Conservation (phyloP, 2,888 invertebrate genomes). For the Notodonta dromedarius region DNA sequence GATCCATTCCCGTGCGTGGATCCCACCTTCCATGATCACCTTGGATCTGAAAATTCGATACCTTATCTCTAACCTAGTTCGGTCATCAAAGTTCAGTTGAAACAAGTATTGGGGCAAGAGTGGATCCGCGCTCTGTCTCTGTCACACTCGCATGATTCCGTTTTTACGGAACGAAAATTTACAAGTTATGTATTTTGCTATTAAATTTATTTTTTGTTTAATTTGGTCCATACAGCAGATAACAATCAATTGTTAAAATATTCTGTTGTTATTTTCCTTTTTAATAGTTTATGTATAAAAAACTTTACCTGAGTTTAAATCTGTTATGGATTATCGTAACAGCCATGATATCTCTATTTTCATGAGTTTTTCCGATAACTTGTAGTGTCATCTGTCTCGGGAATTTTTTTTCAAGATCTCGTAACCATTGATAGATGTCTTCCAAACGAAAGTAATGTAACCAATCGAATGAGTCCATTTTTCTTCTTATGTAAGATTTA, state of each 20-base stretch:
- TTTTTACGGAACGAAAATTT: no score
- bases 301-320: constrained; percentile 23
- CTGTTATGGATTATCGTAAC: constrained; percentile 39
- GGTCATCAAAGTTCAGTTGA: no score
- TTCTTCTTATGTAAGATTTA: constrained; percentile 58
- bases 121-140: neutral
- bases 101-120: neutral
- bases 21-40: constrained; percentile 85
- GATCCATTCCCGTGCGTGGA: constrained; percentile 91
- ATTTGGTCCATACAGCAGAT: no score
- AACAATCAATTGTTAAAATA: no score
- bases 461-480: constrained; percentile 76
- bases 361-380: constrained; percentile 65
- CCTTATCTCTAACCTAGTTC: neutral
- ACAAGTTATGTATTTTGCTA: no score
- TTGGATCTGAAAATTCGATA: constrained; percentile 58
- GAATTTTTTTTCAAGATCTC: constrained; percentile 66
- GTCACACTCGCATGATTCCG: no score
- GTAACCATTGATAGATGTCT: constrained; percentile 85
- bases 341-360: constrained; percentile 65
- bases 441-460: constrained; percentile 81
- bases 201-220: no score
- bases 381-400: constrained; percentile 65
- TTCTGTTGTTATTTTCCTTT: no score
- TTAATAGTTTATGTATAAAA: no score